A percentile compares a stretch with the other conserved stretches of the same genome.
Evolutionary conservation across 2,888 invertebrate genomes (phyloP).

Genomic region (Diaphora mendica): DNA sequence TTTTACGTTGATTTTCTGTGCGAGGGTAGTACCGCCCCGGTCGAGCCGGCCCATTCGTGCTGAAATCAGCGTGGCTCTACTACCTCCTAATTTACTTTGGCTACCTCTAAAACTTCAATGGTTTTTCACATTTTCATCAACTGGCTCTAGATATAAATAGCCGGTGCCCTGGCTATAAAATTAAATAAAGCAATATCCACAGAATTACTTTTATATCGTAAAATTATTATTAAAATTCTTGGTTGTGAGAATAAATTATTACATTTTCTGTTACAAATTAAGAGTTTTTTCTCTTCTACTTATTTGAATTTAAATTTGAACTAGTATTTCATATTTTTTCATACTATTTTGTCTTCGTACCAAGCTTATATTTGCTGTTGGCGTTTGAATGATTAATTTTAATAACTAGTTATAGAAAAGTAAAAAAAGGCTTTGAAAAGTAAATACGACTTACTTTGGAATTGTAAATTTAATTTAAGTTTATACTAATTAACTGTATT

Average conservation of each 20-base stretch:
- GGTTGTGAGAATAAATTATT: slow-evolving; percentile 4
- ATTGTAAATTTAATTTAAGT: too few relatives aligned
- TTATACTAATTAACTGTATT: too few relatives aligned
- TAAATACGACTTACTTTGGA: too few relatives aligned
- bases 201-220: slow-evolving; percentile 40
- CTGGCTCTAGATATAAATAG: slow-evolving; percentile 29
- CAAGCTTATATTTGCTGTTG: neutral
- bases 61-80: too few relatives aligned
- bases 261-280: slow-evolving; percentile 11
- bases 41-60: too few relatives aligned
- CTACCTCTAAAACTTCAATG: neutral
- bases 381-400: neutral
- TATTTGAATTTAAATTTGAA: slow-evolving; percentile 11
- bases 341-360: neutral
- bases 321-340: neutral
- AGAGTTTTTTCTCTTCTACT: neutral
- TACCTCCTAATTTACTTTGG: neutral
- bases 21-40: too few relatives aligned
- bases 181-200: slow-evolving; percentile 42
- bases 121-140: neutral
- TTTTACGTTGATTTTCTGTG: too few relatives aligned
- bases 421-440: too few relatives aligned
- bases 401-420: neutral
- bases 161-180: slow-evolving; percentile 33
- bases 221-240: slow-evolving; percentile 46